A percentile compares a stretch with the other conserved stretches of the same genome.
Evolutionary conservation across 1,140 invertebrate genomes (phyloP).

Genomic region (Ostrea denselamellosa): DNA sequence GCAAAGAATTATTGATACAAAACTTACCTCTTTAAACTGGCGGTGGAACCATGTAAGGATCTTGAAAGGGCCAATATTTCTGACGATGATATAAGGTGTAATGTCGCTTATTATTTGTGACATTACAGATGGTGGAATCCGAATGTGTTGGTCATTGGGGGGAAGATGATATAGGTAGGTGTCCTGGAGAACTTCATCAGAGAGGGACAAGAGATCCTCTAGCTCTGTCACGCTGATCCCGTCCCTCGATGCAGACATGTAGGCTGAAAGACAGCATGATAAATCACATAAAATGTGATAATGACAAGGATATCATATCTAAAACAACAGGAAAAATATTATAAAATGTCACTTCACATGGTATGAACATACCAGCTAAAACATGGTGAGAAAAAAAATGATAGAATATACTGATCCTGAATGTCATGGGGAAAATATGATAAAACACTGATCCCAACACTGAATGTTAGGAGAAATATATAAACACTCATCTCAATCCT

Average conservation of each 20-base stretch:
- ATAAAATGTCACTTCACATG: too few species aligned
- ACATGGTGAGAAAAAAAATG: too few species aligned
- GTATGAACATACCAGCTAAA: too few species aligned
- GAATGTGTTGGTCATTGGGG: slow-evolving; percentile 69
- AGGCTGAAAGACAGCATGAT: slow-evolving; percentile 78
- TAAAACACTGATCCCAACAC: too few species aligned
- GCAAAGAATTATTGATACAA: too few species aligned
- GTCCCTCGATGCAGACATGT: slow-evolving; percentile 78
- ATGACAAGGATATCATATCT: too few species aligned
- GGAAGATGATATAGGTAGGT: slow-evolving; percentile 73
- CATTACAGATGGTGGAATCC: slow-evolving; percentile 82
- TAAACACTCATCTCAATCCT: too few species aligned
- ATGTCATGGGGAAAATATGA: too few species aligned
- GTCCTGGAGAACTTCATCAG: slow-evolving; percentile 75
- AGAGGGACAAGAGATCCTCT: slow-evolving; percentile 75
- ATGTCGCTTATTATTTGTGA: slow-evolving; percentile 84
- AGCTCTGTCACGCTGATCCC: slow-evolving; percentile 73
- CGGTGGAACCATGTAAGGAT: slow-evolving; percentile 91
- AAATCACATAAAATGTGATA: too few species aligned
- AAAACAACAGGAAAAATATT: too few species aligned
- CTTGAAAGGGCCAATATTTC: slow-evolving; percentile 77
- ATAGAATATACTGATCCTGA: too few species aligned
- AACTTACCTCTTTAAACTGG: slow-evolving; percentile 90
- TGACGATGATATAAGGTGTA: slow-evolving; percentile 84
- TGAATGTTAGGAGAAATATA: too few species aligned